phyloP scores from a whole-genome alignment of 2,888 invertebrate genomes.

The Chrysolina haemoptera region DNA sequence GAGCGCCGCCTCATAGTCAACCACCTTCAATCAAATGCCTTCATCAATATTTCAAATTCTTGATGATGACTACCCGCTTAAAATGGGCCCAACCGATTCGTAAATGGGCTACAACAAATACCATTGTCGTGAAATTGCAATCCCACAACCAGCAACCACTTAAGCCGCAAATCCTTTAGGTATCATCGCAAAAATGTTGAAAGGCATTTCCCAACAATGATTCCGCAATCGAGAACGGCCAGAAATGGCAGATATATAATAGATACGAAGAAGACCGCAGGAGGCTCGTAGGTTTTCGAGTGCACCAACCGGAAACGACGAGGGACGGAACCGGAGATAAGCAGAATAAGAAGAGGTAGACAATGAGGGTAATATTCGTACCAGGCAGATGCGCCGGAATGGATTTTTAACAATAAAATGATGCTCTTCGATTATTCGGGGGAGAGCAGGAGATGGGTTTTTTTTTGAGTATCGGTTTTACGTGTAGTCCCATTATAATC shows the following conservation, averaged over 20 bases:
- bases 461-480: background rate
- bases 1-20: too few species aligned
- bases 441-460: conserved; percentile 9
- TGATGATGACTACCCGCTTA: too few species aligned
- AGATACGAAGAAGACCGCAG: conserved; percentile 59
- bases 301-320: conserved; percentile 69
- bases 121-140: conserved; percentile 32
- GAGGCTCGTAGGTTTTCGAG: conserved; percentile 67
- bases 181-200: conserved; percentile 47
- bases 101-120: conserved; percentile 10
- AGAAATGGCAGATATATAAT: conserved; percentile 54
- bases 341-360: conserved; percentile 69
- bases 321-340: conserved; percentile 70
- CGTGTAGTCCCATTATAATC: too few species aligned
- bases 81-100: too few species aligned
- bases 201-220: conserved; percentile 54
- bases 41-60: too few species aligned
- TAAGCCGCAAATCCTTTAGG: conserved; percentile 45
- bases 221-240: conserved; percentile 53
- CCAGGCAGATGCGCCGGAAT: conserved; percentile 67
- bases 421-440: conserved; percentile 63
- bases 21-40: too few species aligned
- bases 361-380: conserved; percentile 64
- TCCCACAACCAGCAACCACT: conserved; percentile 41
- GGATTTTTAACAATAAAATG: conserved; percentile 66